These are phyloP conservation scores for Columba guinea DNA, from an alignment of 2,797 vertebrate species.

Conservation along the genomic window DNA sequence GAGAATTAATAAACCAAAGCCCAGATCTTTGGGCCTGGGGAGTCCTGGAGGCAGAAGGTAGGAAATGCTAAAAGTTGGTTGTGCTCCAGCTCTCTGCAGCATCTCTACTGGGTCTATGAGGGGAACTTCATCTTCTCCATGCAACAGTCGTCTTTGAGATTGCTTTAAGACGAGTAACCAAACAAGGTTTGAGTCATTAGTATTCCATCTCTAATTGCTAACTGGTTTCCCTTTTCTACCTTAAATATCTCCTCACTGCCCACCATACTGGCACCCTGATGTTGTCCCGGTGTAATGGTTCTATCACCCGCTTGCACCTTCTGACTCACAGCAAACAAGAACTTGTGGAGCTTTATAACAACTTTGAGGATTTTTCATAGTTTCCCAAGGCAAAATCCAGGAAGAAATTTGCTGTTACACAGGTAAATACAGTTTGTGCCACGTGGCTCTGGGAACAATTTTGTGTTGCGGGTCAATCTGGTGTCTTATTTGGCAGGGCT, in stretches of 20 bases:
- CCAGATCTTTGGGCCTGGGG: background rate
- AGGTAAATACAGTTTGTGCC: background rate
- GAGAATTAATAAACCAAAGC: background rate
- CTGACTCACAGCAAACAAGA: background rate
- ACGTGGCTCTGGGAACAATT: background rate
- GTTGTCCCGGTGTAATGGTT: background rate
- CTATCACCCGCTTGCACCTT: background rate
- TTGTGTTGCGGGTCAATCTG: accelerated
- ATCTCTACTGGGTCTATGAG: background rate
- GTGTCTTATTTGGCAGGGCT: background rate
- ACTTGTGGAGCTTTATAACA: background rate
- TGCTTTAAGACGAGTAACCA: background rate
- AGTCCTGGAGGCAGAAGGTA: background rate
- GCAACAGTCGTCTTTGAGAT: accelerated
- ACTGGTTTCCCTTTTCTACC: background rate
- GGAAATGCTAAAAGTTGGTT: background rate
- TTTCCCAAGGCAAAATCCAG: background rate
- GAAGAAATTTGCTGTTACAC: background rate
- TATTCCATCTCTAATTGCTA: background rate
- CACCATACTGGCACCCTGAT: background rate
- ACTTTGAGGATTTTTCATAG: background rate
- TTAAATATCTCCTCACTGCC: background rate
- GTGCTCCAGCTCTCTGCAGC: background rate
- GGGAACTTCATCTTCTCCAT: background rate
- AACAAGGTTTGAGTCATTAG: background rate